These are phyloP conservation scores for Bibio marci DNA, from an alignment of 2,888 invertebrate genomes.

Conservation along the genomic window DNA sequence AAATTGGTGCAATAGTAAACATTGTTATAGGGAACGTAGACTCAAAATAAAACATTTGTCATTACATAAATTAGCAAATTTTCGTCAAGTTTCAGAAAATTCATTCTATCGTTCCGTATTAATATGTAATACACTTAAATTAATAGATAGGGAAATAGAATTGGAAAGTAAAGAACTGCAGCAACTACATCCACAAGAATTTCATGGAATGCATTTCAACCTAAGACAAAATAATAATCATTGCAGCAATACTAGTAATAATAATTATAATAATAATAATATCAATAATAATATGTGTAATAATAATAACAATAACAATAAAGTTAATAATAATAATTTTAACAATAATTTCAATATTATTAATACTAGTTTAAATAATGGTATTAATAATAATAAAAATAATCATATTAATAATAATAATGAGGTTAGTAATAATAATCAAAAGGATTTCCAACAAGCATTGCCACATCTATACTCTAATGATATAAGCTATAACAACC, in stretches of 20 bases:
- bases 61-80: constrained; percentile 77
- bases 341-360: no score
- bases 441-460: no score
- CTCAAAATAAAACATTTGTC: constrained; percentile 82
- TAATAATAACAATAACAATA: no score
- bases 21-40: constrained; percentile 71
- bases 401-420: no score
- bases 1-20: constrained; percentile 55
- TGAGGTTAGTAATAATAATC: no score
- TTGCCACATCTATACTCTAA: no score
- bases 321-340: no score
- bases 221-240: background rate
- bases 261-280: constrained; percentile 3
- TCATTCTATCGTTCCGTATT: constrained; percentile 78
- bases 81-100: constrained; percentile 77
- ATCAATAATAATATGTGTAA: no score
- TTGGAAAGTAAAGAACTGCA: constrained; percentile 33
- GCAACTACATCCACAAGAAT: constrained; percentile 9
- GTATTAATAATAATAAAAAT: no score
- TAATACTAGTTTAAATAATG: no score
- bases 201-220: no score
- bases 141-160: constrained; percentile 80
- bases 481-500: no score
- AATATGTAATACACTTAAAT: constrained; percentile 80
- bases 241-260: constrained; percentile 12